A percentile compares a stretch with the other conserved stretches of the same genome.
Conservation (phyloP, 92 coral and sea anemone species). For the Porites evermanni region DNA sequence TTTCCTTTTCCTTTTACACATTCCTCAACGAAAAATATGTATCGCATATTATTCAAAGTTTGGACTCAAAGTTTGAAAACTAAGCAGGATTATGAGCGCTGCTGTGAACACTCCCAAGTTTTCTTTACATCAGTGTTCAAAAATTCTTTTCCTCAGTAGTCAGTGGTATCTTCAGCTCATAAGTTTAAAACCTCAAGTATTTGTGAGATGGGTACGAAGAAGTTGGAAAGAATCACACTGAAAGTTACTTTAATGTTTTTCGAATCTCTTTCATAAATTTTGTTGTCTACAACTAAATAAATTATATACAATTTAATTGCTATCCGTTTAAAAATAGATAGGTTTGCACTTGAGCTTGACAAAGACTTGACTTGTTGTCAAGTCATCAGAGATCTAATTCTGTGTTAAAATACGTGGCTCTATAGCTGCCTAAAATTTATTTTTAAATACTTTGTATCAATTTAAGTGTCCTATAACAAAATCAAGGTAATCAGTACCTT, state of each 20-base stretch:
- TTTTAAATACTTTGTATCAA: background rate
- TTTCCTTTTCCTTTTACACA: no score
- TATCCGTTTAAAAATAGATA: background rate
- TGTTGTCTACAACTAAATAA: background rate
- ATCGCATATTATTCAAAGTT: no score
- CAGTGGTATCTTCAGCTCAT: no score
- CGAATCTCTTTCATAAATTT: background rate
- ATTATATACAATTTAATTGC: conserved; percentile 10
- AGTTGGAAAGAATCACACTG: background rate
- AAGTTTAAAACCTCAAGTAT: no score
- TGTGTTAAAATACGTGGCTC: background rate
- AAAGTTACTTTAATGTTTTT: background rate
- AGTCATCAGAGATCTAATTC: background rate
- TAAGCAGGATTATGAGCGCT: no score
- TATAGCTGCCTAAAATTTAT: background rate
- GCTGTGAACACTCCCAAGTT: no score
- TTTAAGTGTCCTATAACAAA: background rate
- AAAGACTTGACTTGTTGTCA: conserved; percentile 6
- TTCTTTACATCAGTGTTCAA: no score
- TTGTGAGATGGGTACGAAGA: background rate
- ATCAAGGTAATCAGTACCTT: background rate
- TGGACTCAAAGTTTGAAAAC: no score
- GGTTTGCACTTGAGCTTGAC: background rate
- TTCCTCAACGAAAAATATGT: no score
- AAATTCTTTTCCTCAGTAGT: no score